Evolutionary conservation across 35 echinoderm and acorn worm genomes (phyloP).

Genomic region (Strongylocentrotus purpuratus): DNA sequence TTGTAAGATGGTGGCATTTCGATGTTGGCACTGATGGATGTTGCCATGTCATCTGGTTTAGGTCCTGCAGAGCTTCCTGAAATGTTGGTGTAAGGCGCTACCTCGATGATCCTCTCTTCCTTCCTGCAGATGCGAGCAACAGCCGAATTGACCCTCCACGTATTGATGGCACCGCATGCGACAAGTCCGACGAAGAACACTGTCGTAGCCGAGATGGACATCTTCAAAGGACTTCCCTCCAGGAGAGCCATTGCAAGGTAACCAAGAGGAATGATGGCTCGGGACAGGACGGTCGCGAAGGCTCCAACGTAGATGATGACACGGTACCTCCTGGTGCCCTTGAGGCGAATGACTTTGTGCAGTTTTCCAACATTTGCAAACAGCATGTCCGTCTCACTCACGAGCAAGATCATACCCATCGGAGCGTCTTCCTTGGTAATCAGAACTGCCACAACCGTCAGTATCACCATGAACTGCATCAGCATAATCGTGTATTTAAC

Average conservation of each 20-base stretch:
- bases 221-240: slow-evolving; percentile 40
- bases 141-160: slow-evolving; percentile 31
- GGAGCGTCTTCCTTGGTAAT: slow-evolving; percentile 35
- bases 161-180: slow-evolving; percentile 48
- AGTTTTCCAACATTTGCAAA: slow-evolving; percentile 29
- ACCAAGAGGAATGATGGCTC: slow-evolving; percentile 31
- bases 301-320: slow-evolving; percentile 39
- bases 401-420: slow-evolving; percentile 33
- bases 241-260: slow-evolving; percentile 39
- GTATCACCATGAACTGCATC: slow-evolving; percentile 40
- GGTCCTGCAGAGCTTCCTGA: not conserved
- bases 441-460: not conserved
- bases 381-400: slow-evolving; percentile 20
- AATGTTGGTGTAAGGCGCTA: slow-evolving; percentile 19
- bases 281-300: slow-evolving; percentile 18
- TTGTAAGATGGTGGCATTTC: slow-evolving; percentile 46
- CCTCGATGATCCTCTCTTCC: slow-evolving; percentile 41
- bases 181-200: slow-evolving; percentile 48
- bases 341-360: slow-evolving; percentile 47
- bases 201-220: slow-evolving; percentile 21
- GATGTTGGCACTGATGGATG: slow-evolving; percentile 28
- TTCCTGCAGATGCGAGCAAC: slow-evolving; percentile 25
- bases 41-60: slow-evolving; percentile 31
- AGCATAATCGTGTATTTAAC: slow-evolving; percentile 27
- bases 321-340: slow-evolving; percentile 40